Percentiles rank a stretch among this genome's conserved stretches.
phyloP scores from a whole-genome alignment of 2,888 invertebrate species.

The Pycnomerus fuliginosus region DNA sequence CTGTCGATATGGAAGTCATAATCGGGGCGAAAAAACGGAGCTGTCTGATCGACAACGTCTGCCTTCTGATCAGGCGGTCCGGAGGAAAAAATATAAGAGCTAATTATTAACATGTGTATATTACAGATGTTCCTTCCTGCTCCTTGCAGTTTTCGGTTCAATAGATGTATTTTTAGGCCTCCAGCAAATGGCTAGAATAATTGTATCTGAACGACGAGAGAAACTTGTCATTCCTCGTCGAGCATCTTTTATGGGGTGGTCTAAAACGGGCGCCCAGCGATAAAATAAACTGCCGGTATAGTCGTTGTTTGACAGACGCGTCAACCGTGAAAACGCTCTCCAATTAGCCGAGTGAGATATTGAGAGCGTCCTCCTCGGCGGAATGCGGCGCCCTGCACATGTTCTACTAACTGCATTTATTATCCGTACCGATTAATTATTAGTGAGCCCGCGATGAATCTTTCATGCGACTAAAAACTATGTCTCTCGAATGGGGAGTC shows the following conservation, averaged over 20 bases:
- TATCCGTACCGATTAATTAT: constrained; percentile 40
- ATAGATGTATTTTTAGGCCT: constrained; percentile 40
- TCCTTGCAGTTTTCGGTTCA: constrained; percentile 39
- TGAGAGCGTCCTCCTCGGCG: constrained; percentile 36
- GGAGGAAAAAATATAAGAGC: too few relatives aligned
- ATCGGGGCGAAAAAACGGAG: too few relatives aligned
- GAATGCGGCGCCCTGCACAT: constrained; percentile 40
- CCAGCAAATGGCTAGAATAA: constrained; percentile 45
- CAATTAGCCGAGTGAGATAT: constrained; percentile 53
- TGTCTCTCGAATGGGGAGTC: constrained; percentile 45
- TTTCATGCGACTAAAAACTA: constrained; percentile 39
- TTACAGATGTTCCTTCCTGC: constrained; percentile 36
- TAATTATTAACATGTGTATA: constrained; percentile 40
- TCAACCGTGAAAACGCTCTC: constrained; percentile 50
- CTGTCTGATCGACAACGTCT: too few relatives aligned
- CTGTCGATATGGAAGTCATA: too few relatives aligned
- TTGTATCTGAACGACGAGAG: constrained; percentile 39
- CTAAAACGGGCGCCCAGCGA: constrained; percentile 31
- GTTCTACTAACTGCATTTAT: constrained; percentile 41
- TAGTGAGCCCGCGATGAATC: constrained; percentile 38
- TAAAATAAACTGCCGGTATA: constrained; percentile 43
- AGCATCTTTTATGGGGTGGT: constrained; percentile 32
- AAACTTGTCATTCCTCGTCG: constrained; percentile 32
- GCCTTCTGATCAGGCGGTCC: too few relatives aligned
- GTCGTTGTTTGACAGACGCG: constrained; percentile 49